Evolutionary conservation across 2,113 vertebrate species (phyloP), one percentile per base, ranked within the genome.

Genomic region (Spheniscus mendiculus): DNA sequence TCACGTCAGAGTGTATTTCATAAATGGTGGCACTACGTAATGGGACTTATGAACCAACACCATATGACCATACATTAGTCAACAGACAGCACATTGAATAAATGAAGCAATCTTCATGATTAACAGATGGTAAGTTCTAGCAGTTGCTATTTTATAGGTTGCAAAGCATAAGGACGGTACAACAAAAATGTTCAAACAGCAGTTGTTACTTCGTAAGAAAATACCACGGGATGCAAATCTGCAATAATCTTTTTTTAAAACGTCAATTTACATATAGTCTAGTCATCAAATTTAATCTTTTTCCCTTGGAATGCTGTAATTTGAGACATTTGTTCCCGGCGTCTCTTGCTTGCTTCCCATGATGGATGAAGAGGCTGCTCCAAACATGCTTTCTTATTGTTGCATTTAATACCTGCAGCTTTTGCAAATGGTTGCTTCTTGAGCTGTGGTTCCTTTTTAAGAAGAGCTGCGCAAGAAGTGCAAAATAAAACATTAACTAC

Each of bases 281-380:
- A 93, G 89, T 98, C 98, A 97, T 99, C 99, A 98, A 99, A 99
- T 96, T 98, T 99, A 76, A 99, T 99, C 97, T 99, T 99, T 91
- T 99, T 99, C 49, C 99, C 99, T 83, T 99, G 99, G 97, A 99
- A 99, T 66, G 98, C 98, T 96, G 98, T 85, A 90, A 99, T 99
- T 93, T 99, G 99, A 93, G 99, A 98, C 36, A 98, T 98, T 83
- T 99, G 99, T 76, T 99, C 99, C 90, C 99, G 99, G 70, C 98
- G 99, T 86, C 98, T 99, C 91, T 95, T 98, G 97, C 99, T 99
- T 59, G 99, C 99, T 98, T 99, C 99, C 99, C 99, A 99, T 0
- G 99, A 99, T 11, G 99, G 99, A 98, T 99, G 99, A 97, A 99
- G 98, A 21, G 98, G 96, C 62, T 98, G 97, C 30, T 98, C 96